These are phyloP conservation scores for Pseudeuparius sepicola DNA, from an alignment of 2,888 invertebrate genomes.

Conservation along the genomic window DNA sequence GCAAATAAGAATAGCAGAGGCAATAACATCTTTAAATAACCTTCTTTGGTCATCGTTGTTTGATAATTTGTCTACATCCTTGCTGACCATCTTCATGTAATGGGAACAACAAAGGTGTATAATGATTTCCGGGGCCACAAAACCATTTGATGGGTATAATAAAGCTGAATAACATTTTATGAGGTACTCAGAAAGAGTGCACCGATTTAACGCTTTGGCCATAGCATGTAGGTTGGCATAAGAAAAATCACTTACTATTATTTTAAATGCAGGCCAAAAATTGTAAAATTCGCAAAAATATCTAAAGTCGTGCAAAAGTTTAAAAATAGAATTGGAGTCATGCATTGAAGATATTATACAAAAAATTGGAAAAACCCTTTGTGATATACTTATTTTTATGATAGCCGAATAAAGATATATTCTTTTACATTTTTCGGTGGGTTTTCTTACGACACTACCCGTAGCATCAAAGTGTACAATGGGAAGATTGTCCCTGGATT, in stretches of 20 bases:
- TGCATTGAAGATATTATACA: slow-evolving; percentile 14
- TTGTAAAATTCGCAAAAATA: too few relatives aligned
- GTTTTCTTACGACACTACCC: slow-evolving; percentile 13
- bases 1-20: slow-evolving; percentile 6
- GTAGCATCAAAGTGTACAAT: slow-evolving; percentile 13
- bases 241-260: slow-evolving; percentile 10
- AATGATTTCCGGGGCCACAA: too few relatives aligned
- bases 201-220: slow-evolving; percentile 8
- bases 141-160: too few relatives aligned
- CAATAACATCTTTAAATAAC: slow-evolving; percentile 6
- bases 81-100: slow-evolving; percentile 11
- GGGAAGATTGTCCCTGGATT: slow-evolving; percentile 3
- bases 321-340: slow-evolving; percentile 14
- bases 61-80: slow-evolving; percentile 7
- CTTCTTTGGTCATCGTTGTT: slow-evolving; percentile 2
- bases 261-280: slow-evolving; percentile 6
- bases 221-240: slow-evolving; percentile 13
- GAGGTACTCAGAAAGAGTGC: not conserved
- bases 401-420: slow-evolving; percentile 14
- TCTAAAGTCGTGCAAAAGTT: too few relatives aligned
- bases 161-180: not conserved
- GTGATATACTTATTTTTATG: not conserved
- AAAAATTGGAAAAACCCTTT: slow-evolving; percentile 13
- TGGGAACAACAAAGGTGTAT: slow-evolving; percentile 13
- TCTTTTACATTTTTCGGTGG: slow-evolving; percentile 5